Conservation (phyloP, 2,888 invertebrate genomes). For the Ophion costatus region DNA sequence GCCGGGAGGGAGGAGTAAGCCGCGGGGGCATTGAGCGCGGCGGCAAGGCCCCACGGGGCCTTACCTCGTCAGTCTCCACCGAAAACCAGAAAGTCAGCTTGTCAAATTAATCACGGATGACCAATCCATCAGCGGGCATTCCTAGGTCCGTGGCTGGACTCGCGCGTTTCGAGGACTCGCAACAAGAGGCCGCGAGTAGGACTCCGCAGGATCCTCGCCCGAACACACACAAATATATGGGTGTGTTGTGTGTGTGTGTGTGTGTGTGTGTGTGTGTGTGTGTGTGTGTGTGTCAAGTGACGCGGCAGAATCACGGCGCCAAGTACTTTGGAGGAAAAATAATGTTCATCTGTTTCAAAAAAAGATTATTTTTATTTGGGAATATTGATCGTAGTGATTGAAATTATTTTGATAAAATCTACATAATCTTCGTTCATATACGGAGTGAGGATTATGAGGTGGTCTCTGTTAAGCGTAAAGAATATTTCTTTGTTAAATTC, state of each 20-base stretch:
- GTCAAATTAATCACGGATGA: conserved; percentile 84
- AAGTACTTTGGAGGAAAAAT: neutral
- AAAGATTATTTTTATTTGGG: neutral
- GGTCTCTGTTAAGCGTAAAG: no score
- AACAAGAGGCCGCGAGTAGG: conserved; percentile 7
- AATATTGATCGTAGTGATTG: neutral
- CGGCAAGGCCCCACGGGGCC: conserved; percentile 64
- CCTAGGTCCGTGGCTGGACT: conserved; percentile 74
- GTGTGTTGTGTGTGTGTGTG: neutral
- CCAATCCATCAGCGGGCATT: conserved; percentile 83
- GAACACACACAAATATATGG: neutral
- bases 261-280: neutral
- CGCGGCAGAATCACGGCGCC: neutral
- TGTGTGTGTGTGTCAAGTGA: neutral
- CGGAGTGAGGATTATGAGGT: neutral
- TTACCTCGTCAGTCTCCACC: conserved; percentile 72
- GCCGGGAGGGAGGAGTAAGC: conserved; percentile 44
- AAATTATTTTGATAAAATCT: neutral
- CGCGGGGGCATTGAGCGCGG: conserved; percentile 71
- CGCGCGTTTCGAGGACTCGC: conserved; percentile 28
- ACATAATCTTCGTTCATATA: neutral
- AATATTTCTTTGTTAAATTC: no score
- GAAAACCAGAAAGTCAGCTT: conserved; percentile 84
- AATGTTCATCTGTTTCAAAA: neutral
- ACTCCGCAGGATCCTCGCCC: conserved; percentile 20